A percentile compares a stretch with the other conserved stretches of the same genome.
These are phyloP conservation scores for Apoda limacodes DNA, from an alignment of 2,888 invertebrate genomes.

Conservation along the genomic window DNA sequence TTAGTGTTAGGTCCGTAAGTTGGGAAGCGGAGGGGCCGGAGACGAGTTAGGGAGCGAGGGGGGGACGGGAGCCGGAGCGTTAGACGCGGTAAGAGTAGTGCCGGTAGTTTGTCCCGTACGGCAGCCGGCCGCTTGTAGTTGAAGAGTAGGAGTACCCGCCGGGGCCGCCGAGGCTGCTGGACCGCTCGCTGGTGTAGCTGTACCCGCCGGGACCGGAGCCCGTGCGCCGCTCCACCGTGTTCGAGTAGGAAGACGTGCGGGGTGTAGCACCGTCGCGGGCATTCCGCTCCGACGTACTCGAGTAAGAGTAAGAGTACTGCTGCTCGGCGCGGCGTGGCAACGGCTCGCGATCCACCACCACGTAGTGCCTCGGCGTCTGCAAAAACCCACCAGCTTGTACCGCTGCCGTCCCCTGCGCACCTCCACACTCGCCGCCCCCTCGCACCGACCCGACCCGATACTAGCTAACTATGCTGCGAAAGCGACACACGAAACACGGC, in stretches of 20 bases:
- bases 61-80: slow-evolving; percentile 40
- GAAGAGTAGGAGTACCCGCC: slow-evolving; percentile 89
- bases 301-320: slow-evolving; percentile 89
- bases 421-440: slow-evolving; percentile 44
- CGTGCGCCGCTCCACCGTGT: slow-evolving; percentile 75
- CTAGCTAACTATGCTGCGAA: slow-evolving; percentile 34
- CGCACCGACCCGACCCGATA: slow-evolving; percentile 18
- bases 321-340: slow-evolving; percentile 78
- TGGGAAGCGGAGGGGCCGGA: slow-evolving; percentile 23
- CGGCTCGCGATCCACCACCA: slow-evolving; percentile 84
- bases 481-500: slow-evolving; percentile 50
- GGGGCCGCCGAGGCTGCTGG: slow-evolving; percentile 80
- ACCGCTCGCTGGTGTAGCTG: slow-evolving; percentile 80
- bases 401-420: slow-evolving; percentile 29
- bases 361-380: slow-evolving; percentile 91
- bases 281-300: slow-evolving; percentile 71
- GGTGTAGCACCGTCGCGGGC: slow-evolving; percentile 59
- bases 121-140: slow-evolving; percentile 81
- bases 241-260: slow-evolving; percentile 74
- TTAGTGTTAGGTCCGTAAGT: slow-evolving; percentile 33
- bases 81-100: slow-evolving; percentile 91
- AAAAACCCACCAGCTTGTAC: slow-evolving; percentile 62
- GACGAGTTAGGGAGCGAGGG: slow-evolving; percentile 25
- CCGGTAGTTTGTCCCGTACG: slow-evolving; percentile 85
- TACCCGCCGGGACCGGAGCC: slow-evolving; percentile 82